Evolutionary conservation across 1,140 invertebrate genomes (phyloP).

Genomic region (Telenomus remus): DNA sequence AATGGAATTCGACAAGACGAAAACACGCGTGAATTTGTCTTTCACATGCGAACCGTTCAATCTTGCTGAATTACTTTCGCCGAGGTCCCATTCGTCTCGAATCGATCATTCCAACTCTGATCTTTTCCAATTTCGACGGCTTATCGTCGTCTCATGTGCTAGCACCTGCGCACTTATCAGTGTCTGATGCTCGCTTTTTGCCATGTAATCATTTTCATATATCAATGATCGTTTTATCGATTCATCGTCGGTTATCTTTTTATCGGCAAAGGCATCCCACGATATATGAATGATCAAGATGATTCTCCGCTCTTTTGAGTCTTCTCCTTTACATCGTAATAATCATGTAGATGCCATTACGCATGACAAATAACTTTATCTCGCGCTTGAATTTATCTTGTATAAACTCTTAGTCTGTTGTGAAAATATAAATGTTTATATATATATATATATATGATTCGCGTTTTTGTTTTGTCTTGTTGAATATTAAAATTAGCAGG

Average conservation of each 20-base stretch:
- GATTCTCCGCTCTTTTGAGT: too few relatives aligned
- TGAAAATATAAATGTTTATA: too few relatives aligned
- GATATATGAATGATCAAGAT: too few relatives aligned
- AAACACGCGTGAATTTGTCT: conserved; percentile 12
- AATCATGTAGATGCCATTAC: too few relatives aligned
- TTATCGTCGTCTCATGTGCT: conserved; percentile 29
- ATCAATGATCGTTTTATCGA: conserved; percentile 26
- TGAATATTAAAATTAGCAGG: too few relatives aligned
- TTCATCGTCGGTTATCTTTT: conserved; percentile 26
- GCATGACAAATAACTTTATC: not conserved
- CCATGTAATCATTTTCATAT: conserved; percentile 40
- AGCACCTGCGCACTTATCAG: conserved; percentile 21
- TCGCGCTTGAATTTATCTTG: too few relatives aligned
- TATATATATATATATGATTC: too few relatives aligned
- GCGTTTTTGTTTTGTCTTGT: too few relatives aligned
- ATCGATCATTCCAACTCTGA: conserved; percentile 16
- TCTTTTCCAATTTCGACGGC: conserved; percentile 1
- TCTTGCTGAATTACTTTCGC: conserved; percentile 7
- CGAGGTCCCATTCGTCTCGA: not conserved
- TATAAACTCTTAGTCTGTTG: too few relatives aligned
- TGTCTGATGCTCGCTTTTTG: conserved; percentile 28
- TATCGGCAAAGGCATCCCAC: too few relatives aligned
- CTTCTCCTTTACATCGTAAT: too few relatives aligned
- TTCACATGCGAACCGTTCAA: conserved; percentile 21
- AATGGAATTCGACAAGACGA: conserved; percentile 2